These are phyloP conservation scores for Drosophila persimilis DNA, from an alignment of 1,140 invertebrate species.

Conservation along the genomic window DNA sequence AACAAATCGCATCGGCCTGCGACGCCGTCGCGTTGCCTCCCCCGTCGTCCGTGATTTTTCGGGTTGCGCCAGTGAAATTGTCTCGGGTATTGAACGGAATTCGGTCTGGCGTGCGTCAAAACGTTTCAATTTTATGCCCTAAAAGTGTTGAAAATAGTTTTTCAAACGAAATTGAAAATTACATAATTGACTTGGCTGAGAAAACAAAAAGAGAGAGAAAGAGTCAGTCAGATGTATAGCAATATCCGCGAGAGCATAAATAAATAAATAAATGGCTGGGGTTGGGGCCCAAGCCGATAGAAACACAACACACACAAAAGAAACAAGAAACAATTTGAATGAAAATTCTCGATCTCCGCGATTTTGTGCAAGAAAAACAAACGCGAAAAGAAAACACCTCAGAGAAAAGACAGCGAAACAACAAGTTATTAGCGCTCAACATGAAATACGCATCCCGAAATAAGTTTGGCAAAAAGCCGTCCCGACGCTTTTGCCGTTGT, in stretches of 20 bases:
- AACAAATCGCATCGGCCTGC: conserved; percentile 50
- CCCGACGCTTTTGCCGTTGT: conserved; percentile 13
- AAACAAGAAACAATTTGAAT: conserved; percentile 48
- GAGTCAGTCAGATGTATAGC: conserved; percentile 35
- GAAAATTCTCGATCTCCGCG: conserved; percentile 48
- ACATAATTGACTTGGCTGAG: conserved; percentile 53
- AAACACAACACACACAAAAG: conserved; percentile 38
- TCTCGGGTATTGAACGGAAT: conserved; percentile 39
- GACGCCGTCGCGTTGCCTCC: conserved; percentile 10
- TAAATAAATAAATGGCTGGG: conserved; percentile 48
- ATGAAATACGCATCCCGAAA: conserved; percentile 65
- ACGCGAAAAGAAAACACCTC: too few species aligned
- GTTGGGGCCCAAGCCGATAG: conserved; percentile 9
- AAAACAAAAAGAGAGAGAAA: conserved; percentile 6
- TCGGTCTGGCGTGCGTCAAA: conserved; percentile 32
- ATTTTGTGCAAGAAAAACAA: not conserved
- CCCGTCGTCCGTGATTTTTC: conserved; percentile 3
- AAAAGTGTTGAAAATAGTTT: conserved; percentile 65
- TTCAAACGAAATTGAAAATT: conserved; percentile 58
- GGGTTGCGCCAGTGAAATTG: not conserved
- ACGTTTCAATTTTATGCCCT: conserved; percentile 59
- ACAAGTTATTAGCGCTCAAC: conserved; percentile 70
- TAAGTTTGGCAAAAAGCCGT: conserved; percentile 59
- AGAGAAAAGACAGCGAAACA: conserved; percentile 49
- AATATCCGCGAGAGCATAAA: conserved; percentile 53